A percentile compares a stretch with the other conserved stretches of the same genome.
Evolutionary conservation across 2,113 vertebrate species (phyloP).

Genomic region (Isurus oxyrinchus): DNA sequence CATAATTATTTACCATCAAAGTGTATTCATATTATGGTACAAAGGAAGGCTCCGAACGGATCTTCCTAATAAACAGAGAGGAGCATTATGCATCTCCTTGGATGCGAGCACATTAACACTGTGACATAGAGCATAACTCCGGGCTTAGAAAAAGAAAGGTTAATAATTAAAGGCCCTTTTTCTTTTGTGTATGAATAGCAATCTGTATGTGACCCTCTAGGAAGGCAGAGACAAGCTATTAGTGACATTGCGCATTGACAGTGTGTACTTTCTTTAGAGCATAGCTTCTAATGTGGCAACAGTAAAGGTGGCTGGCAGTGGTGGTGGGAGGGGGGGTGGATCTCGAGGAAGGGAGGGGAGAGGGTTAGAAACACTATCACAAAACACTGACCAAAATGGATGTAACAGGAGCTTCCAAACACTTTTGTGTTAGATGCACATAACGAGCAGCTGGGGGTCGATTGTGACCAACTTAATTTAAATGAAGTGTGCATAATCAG

Average conservation of each 20-base stretch:
- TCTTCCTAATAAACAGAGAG: constrained; percentile 87
- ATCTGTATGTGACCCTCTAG: constrained; percentile 60
- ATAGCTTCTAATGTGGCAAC: constrained; percentile 67
- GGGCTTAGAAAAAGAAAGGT: constrained; percentile 61
- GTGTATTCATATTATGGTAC: constrained; percentile 93
- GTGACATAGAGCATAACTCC: constrained; percentile 82
- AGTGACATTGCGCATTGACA: constrained; percentile 79
- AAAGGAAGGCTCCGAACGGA: constrained; percentile 91
- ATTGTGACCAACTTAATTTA: constrained; percentile 62
- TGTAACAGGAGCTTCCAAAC: constrained; percentile 69
- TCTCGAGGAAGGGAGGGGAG: not conserved
- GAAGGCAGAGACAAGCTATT: constrained; percentile 82
- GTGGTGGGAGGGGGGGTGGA: not conserved
- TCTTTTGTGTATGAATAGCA: constrained; percentile 68
- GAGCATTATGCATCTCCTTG: constrained; percentile 79
- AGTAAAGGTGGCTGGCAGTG: constrained; percentile 40
- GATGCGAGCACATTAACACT: constrained; percentile 74
- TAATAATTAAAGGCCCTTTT: constrained; percentile 79
- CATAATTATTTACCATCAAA: constrained; percentile 98
- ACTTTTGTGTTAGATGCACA: constrained; percentile 60
- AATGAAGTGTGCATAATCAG: constrained; percentile 57
- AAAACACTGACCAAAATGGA: constrained; percentile 54
- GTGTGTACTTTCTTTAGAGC: constrained; percentile 73
- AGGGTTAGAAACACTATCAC: constrained; percentile 47
- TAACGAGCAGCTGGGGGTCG: constrained; percentile 84